Evolutionary conservation across 2,113 vertebrate species (phyloP).

Genomic region (Nannobrachium achirus): DNA sequence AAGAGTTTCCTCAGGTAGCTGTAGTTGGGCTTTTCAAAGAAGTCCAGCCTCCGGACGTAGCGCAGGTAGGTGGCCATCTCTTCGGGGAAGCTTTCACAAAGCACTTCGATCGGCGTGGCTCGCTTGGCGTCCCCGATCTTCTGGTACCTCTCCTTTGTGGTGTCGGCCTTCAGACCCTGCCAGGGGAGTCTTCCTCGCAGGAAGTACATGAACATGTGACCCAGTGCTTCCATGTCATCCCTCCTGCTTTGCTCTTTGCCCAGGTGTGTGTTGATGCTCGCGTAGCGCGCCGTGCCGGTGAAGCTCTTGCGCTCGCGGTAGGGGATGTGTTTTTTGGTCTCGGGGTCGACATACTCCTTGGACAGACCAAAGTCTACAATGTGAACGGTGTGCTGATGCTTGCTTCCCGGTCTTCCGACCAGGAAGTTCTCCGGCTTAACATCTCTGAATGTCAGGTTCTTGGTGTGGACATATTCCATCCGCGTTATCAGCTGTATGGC

Average conservation of each 20-base stretch:
- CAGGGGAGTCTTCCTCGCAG: slow-evolving; percentile 95
- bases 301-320: slow-evolving; percentile 99
- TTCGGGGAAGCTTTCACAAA: slow-evolving; percentile 97
- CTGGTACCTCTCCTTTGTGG: slow-evolving; percentile 96
- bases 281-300: slow-evolving; percentile 96
- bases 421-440: slow-evolving; percentile 99
- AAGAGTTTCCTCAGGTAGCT: slow-evolving; percentile 96
- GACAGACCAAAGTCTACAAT: slow-evolving; percentile 99
- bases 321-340: slow-evolving; percentile 99
- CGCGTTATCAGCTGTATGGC: slow-evolving; percentile 98
- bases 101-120: slow-evolving; percentile 92
- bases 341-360: slow-evolving; percentile 98
- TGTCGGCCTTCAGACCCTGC: slow-evolving; percentile 98
- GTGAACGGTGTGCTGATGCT: slow-evolving; percentile 96
- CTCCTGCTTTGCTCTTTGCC: slow-evolving; percentile 98
- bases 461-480: slow-evolving; percentile 97
- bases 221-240: slow-evolving; percentile 94
- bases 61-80: slow-evolving; percentile 97
- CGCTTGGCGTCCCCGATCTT: slow-evolving; percentile 98
- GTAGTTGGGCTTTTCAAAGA: slow-evolving; percentile 97
- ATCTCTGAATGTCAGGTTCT: slow-evolving; percentile 97
- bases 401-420: slow-evolving; percentile 94
- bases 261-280: slow-evolving; percentile 98
- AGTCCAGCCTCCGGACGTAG: slow-evolving; percentile 94
- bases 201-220: slow-evolving; percentile 99